Evolutionary conservation across 2,888 invertebrate genomes (phyloP).

Genomic region (Parnassius apollo): DNA sequence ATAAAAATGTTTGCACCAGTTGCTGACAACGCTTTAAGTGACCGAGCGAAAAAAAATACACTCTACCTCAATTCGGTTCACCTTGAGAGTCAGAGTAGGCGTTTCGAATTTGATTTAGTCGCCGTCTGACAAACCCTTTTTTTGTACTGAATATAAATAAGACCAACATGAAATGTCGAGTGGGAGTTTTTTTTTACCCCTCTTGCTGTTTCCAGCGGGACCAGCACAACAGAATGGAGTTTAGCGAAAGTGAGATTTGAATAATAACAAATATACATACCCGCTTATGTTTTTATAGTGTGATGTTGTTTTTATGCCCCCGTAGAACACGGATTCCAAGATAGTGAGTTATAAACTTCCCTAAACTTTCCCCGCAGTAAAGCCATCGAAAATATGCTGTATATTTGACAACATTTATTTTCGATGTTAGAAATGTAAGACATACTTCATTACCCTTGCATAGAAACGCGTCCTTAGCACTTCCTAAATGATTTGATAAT

Average conservation of each 20-base stretch:
- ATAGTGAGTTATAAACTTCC: slow-evolving; percentile 49
- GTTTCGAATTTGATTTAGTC: slow-evolving; percentile 75
- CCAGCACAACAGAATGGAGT: slow-evolving; percentile 52
- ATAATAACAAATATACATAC: slow-evolving; percentile 68
- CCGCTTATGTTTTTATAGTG: slow-evolving; percentile 57
- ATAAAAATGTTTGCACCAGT: slow-evolving; percentile 47
- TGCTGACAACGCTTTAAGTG: slow-evolving; percentile 50
- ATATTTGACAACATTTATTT: slow-evolving; percentile 33
- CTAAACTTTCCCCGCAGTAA: too few species aligned
- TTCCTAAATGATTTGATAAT: slow-evolving; percentile 76
- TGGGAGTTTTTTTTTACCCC: slow-evolving; percentile 54
- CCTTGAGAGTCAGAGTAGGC: slow-evolving; percentile 71
- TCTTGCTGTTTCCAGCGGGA: slow-evolving; percentile 54
- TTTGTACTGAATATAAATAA: slow-evolving; percentile 79
- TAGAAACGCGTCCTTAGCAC: slow-evolving; percentile 50
- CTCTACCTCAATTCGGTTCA: slow-evolving; percentile 62
- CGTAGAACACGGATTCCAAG: slow-evolving; percentile 38
- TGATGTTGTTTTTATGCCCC: slow-evolving; percentile 55
- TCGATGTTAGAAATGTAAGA: slow-evolving; percentile 41
- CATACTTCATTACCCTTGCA: slow-evolving; percentile 35
- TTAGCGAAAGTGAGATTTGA: slow-evolving; percentile 73
- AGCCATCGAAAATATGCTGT: slow-evolving; percentile 47
- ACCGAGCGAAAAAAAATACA: slow-evolving; percentile 56
- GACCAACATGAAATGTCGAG: slow-evolving; percentile 64
- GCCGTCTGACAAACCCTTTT: slow-evolving; percentile 77